A percentile compares a stretch with the other conserved stretches of the same genome.
Conservation (phyloP, 2,797 vertebrate genomes). For the Poeciliopsis infans region DNA sequence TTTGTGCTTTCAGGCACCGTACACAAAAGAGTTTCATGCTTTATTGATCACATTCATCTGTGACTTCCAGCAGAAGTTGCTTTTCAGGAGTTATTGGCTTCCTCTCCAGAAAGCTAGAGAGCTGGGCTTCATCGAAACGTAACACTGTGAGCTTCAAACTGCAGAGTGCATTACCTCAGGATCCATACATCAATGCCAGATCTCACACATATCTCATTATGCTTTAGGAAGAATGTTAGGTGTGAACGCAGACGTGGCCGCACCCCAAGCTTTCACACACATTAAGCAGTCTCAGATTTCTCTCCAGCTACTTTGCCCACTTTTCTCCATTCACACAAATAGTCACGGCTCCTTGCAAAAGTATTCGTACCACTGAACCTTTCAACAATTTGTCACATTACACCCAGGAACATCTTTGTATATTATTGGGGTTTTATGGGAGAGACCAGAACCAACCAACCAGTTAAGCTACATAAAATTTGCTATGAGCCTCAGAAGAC, state of each 20-base stretch:
- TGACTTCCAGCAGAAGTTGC: neutral
- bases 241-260: neutral
- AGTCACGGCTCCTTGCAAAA: neutral
- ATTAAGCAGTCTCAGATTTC: neutral
- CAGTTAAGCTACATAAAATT: neutral
- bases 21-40: neutral
- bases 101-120: neutral
- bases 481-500: neutral
- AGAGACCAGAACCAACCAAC: neutral
- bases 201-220: neutral
- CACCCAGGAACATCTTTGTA: neutral
- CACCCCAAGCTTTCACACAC: neutral
- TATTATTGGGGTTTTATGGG: neutral
- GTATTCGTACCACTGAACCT: neutral
- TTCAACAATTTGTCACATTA: neutral
- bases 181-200: neutral
- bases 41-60: neutral
- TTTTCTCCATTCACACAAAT: neutral
- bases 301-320: neutral
- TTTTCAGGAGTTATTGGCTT: neutral
- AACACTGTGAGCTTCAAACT: neutral
- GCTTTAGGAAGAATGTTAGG: neutral
- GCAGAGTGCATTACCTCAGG: neutral
- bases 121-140: neutral
- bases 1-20: neutral